Evolutionary conservation across 2,888 invertebrate genomes (phyloP).

Genomic region (Barypeithes pellucidus): DNA sequence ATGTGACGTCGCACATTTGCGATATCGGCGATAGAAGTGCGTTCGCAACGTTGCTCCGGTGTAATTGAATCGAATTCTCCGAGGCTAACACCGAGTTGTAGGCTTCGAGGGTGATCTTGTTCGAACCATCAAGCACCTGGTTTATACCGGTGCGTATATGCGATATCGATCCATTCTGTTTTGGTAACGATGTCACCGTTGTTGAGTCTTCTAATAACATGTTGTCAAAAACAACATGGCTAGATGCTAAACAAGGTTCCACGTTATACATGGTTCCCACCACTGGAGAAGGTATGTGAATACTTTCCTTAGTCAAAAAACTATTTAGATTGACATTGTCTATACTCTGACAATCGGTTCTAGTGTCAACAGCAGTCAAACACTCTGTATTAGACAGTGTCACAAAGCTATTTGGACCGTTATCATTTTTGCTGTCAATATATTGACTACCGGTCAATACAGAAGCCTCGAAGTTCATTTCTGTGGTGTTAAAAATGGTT

Average conservation of each 20-base stretch:
- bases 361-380: too few species aligned
- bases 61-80: constrained; percentile 61
- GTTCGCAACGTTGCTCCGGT: constrained; percentile 55
- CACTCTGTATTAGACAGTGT: background rate
- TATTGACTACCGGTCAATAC: background rate
- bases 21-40: constrained; percentile 71
- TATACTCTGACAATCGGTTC: too few species aligned
- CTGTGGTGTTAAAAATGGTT: background rate
- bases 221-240: constrained; percentile 5
- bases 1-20: constrained; percentile 72
- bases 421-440: background rate
- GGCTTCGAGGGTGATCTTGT: constrained; percentile 56
- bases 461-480: background rate
- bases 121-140: constrained; percentile 44
- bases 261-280: background rate
- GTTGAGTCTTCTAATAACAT: background rate
- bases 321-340: too few species aligned
- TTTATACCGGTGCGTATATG: background rate
- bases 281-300: too few species aligned
- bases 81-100: constrained; percentile 59
- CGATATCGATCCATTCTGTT: background rate
- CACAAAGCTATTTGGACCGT: background rate
- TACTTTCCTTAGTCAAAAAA: too few species aligned
- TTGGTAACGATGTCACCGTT: background rate
- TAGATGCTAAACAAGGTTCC: background rate